These are phyloP conservation scores for Campoletis raptor DNA, from an alignment of 2,888 invertebrate genomes.

Conservation along the genomic window DNA sequence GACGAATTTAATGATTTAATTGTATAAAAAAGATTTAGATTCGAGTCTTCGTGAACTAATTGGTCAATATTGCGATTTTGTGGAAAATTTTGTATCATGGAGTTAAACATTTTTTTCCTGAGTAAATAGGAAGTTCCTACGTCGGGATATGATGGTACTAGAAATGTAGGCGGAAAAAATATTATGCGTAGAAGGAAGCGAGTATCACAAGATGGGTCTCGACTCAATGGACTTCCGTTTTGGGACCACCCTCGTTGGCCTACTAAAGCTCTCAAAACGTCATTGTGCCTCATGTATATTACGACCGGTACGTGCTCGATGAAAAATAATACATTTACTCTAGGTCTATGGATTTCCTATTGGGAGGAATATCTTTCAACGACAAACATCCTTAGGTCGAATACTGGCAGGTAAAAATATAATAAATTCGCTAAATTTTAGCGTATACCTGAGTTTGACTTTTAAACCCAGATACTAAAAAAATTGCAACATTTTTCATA, in stretches of 20 bases:
- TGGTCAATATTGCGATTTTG: neutral
- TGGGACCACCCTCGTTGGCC: constrained; percentile 63
- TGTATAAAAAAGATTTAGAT: neutral
- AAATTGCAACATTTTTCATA: neutral
- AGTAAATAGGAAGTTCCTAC: constrained; percentile 22
- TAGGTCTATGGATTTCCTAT: constrained; percentile 19
- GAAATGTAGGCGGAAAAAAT: constrained; percentile 11
- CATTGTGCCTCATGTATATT: constrained; percentile 23
- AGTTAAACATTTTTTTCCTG: neutral
- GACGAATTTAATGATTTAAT: neutral
- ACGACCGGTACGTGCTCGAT: constrained; percentile 57
- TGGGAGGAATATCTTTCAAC: constrained; percentile 28
- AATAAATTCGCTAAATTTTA: neutral
- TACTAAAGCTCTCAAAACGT: constrained; percentile 26
- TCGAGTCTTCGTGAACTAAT: neutral
- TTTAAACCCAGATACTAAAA: neutral
- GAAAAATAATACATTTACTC: constrained; percentile 28
- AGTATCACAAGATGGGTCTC: constrained; percentile 48
- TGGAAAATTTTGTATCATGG: neutral
- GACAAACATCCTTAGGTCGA: constrained; percentile 36
- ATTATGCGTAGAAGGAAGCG: constrained; percentile 30
- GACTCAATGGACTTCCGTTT: constrained; percentile 63
- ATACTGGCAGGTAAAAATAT: constrained; percentile 25
- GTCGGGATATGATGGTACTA: constrained; percentile 32
- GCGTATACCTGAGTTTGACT: constrained; percentile 33